Conservation (phyloP, 2,113 vertebrate genomes). For the Festucalex cinctus region DNA sequence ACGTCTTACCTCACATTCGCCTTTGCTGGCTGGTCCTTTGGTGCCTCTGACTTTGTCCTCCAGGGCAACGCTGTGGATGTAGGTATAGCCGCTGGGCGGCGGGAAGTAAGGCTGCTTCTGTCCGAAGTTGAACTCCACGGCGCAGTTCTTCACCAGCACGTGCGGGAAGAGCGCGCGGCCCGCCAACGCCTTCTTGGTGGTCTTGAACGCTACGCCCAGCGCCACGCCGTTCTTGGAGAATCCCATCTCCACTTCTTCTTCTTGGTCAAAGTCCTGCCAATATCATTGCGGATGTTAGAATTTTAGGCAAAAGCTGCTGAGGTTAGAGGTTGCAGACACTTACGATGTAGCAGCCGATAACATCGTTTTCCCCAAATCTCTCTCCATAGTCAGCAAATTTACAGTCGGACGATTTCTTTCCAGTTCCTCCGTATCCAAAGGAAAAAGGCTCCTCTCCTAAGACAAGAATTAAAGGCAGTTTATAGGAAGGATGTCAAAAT, state of each 20-base stretch:
- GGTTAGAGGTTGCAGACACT: conserved; percentile 41
- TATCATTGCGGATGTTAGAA: not conserved
- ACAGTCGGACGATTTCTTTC: conserved; percentile 82
- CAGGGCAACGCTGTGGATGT: conserved; percentile 79
- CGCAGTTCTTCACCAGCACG: conserved; percentile 87
- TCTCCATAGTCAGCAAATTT: conserved; percentile 87
- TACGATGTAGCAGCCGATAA: conserved; percentile 86
- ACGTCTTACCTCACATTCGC: conserved; percentile 82
- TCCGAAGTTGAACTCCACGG: conserved; percentile 90
- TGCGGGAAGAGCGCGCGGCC: conserved; percentile 85
- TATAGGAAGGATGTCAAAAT: not conserved
- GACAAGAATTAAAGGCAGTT: conserved; percentile 2
- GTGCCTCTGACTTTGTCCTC: conserved; percentile 80
- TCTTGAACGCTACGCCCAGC: conserved; percentile 78
- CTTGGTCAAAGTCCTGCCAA: conserved; percentile 82
- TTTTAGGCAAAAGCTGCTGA: not conserved
- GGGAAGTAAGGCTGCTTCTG: conserved; percentile 80
- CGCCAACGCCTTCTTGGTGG: conserved; percentile 72
- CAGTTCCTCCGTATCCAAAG: conserved; percentile 86
- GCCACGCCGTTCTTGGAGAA: conserved; percentile 84
- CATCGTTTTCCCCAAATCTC: conserved; percentile 84
- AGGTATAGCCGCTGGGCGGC: conserved; percentile 79
- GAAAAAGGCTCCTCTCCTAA: conserved; percentile 85
- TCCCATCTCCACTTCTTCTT: conserved; percentile 79
- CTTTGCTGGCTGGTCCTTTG: conserved; percentile 78